Base-by-base conservation (phyloP, 2,797 vertebrate species). In the Tokudaia muenninki region DNA sequence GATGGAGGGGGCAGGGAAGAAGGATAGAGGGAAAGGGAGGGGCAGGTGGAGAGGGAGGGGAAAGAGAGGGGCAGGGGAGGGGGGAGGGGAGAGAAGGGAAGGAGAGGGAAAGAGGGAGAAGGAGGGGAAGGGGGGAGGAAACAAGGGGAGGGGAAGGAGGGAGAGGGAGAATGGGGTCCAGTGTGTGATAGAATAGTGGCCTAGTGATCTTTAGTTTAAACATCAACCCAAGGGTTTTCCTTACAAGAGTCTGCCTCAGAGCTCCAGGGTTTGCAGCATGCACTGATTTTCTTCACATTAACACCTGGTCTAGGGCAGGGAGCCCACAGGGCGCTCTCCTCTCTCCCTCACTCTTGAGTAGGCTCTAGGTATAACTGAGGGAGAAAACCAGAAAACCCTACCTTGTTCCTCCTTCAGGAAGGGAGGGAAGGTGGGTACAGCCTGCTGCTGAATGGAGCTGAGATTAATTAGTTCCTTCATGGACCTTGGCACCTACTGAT, bases 391-490 rank as follows among this genome's bases (percentile, higher is more conserved):
- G 55, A 72, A 90, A 90, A 77, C 47, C 88, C 88, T 96, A 94
- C 96, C 80, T 10, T n/a, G 47, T 47, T 70, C 31, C 96, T 87
- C 82, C 72, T 9, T 13, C 10, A 79, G 87, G 72, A 90, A 78
- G 67, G n/a, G 47, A 92, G 77, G 26, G 75, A n/a, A 89, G 95
- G 95, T 87, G 19, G 50, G 79, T 3, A 24, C 47, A 9, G 82
- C 24, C 57, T 14, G 52, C 78, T 83, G 55, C 12, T 5, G 26
- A 77, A 34, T 0, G 31, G 88, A 94, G 75, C 91, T 63, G 78
- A 79, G 94, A 94, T 96, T 94, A 91, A 94, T 95, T 81, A 63
- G 93, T 87, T 94, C 88, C 93, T 90, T 22, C 14, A 1, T 75
- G 80, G 95, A 96, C 97, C 92, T 86, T 96, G 90, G 96, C 65